Evolutionary conservation across 2,113 vertebrate genomes (phyloP), one percentile per base, ranked within the genome.

Genomic region (Asarcornis scutulata): DNA sequence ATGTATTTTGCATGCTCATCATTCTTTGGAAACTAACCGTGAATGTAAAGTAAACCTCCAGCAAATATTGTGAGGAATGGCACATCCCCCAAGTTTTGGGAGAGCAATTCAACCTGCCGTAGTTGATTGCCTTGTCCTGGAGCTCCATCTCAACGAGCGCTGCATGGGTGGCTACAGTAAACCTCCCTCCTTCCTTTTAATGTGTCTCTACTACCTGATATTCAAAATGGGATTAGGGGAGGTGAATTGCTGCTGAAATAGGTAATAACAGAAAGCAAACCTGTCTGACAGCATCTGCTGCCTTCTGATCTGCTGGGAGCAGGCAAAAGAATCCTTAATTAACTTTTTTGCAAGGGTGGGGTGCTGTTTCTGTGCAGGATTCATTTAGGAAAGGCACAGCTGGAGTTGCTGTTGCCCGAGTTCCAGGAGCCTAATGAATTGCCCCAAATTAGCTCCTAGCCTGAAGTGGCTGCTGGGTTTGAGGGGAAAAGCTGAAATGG

Each of bases 211-310:
- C 32, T 31, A 12, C 55, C 85, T 79, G 90, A 72, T 93, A 53
- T 3, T 86, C 83, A 69, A 80, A 90, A 68, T 42, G 53, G 86
- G 79, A 93, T 93, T 95, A 86, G 44, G 55, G 60, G 91, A 89
- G 87, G 67, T 20, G 72, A 94, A 86, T 92, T 87, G 75, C 78
- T 94, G 12, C 91, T 95, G 81, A 87, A 95, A 89, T 88, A 73
- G 94, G 93, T 91, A 91, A 89, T 89, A 93, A 84, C 60, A 94
- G 85, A 83, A 81, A 80, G 77, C 62, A 92, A 96, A 94, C 92
- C 91, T 86, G 93, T 95, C 83, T 94, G 90, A 64, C 94, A 75
- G 78, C 79, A 91, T 88, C 85, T 77, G 64, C 79, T 77, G 64
- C 79, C 83, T 62, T 95, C 36, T 95, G 93, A 91, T 94, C 88